Conservation (phyloP, 2,797 vertebrate species). For the Falco novaeseelandiae region DNA sequence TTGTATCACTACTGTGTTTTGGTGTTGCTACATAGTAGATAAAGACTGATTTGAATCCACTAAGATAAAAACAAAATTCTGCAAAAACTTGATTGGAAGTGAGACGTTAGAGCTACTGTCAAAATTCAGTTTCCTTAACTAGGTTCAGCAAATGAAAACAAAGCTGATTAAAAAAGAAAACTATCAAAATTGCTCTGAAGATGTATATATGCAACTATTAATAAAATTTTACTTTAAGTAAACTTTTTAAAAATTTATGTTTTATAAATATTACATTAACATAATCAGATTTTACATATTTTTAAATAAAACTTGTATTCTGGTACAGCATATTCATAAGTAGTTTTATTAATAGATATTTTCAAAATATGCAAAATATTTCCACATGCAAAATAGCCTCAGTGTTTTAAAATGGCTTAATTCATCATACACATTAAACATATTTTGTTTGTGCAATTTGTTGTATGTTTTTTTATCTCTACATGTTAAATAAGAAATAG, state of each 20-base stretch:
- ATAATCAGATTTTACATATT: neutral
- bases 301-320: neutral
- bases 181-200: neutral
- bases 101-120: neutral
- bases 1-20: accelerated
- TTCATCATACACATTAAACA: neutral
- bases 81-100: neutral
- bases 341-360: neutral
- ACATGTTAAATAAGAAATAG: neutral
- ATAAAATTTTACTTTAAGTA: neutral
- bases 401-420: neutral
- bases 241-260: too few relatives aligned
- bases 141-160: neutral
- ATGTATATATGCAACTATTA: neutral
- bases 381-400: neutral
- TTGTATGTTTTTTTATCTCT: neutral
- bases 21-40: neutral
- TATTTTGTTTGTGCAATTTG: neutral
- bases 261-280: neutral
- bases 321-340: neutral
- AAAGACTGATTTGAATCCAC: too few relatives aligned
- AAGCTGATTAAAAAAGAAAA: neutral
- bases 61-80: neutral
- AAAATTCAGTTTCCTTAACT: neutral
- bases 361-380: neutral